Base-by-base conservation (phyloP, 2,888 invertebrate species). In the Morpho achilles region DNA sequence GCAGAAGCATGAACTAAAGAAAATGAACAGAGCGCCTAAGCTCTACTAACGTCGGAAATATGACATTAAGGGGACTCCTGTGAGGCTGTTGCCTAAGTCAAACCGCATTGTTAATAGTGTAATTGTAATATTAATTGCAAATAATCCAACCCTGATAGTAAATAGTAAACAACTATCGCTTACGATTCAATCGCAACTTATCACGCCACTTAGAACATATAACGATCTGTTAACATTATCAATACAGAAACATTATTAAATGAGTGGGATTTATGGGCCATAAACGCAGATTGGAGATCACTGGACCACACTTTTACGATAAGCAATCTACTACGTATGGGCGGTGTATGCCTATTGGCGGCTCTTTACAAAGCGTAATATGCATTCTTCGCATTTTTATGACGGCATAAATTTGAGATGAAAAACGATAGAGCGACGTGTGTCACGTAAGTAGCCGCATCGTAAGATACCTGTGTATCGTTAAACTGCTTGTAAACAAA, bases 211-310 rank as follows among this genome's bases (percentile, higher is more conserved):
- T 70, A 72, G 67, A 71, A 67, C 67, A 60, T 71, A 76, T 81
- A 79, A 80, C 71, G 72, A 77, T 78, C 80, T 77, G 79, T 87
- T 86, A 84, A 79, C 79, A 79, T 77, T 82, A 82, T 86, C 80
- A 82, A 84, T 75, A 72, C 66, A 75, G 69, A 72, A 76, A 78
- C 77, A 77, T 85, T 80, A 87, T 85, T 86, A 85, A 85, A 86
- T 83, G 74, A 76, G 72, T 64, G 53, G 61, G 73, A 80, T 79
- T 87, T 85, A 88, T 81, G 69, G 78, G 70, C 82, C 65, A 81
- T 89, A 87, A 89, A 88, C 76, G 69, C 75, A 80, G 87, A 89
- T 88, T 88, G 84, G 83, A 84, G 88, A 88, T 87, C 87, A 80
- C 76, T 76, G 80, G 84, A 82, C 81, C 81, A 77, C 77, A 73